A percentile compares a stretch with the other conserved stretches of the same genome.
Conservation (phyloP, 2,113 vertebrate genomes). For the Protobothrops flavoviridis region DNA sequence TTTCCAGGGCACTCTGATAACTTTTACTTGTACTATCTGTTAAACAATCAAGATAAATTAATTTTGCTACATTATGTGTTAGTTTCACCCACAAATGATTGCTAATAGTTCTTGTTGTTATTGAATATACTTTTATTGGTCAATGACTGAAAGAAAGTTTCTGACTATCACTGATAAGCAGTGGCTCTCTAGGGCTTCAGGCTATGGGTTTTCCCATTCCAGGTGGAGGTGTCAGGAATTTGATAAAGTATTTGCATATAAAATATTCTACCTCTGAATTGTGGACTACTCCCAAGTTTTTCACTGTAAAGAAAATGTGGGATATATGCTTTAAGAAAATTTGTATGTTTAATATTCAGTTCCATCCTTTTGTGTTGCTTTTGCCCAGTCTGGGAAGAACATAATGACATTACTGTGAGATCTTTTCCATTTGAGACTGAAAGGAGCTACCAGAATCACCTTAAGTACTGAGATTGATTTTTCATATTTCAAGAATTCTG, state of each 20-base stretch:
- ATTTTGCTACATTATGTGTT: background rate
- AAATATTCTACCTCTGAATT: background rate
- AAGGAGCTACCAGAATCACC: background rate
- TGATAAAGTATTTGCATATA: background rate
- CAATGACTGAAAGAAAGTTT: background rate
- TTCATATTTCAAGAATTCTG: background rate
- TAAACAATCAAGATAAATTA: background rate
- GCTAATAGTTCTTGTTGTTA: background rate
- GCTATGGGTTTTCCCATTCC: background rate
- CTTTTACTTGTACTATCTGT: background rate
- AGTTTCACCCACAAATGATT: background rate
- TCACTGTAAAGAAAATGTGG: background rate
- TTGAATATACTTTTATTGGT: background rate
- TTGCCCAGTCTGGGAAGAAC: background rate
- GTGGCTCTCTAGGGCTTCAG: background rate
- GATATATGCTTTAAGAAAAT: background rate
- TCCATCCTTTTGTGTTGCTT: background rate
- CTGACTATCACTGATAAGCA: background rate
- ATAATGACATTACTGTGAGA: background rate
- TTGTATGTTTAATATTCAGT: background rate
- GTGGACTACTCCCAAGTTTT: background rate
- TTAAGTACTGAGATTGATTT: background rate
- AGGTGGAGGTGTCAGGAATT: background rate
- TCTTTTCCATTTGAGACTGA: background rate
- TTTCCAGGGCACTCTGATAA: background rate